phyloP scores from a whole-genome alignment of 2,888 invertebrate genomes.

The Girardia tigrina region DNA sequence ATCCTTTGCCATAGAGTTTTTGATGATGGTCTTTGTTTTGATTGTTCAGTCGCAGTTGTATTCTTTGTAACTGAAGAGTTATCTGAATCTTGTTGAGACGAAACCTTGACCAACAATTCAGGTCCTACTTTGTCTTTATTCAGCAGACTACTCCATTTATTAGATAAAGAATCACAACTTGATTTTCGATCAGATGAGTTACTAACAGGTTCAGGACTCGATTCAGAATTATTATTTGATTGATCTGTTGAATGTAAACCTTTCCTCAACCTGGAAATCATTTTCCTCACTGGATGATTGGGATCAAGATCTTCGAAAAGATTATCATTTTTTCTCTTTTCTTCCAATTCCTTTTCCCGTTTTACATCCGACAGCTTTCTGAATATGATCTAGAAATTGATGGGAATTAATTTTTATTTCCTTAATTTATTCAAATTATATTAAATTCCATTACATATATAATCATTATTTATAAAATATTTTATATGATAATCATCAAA shows the following conservation, averaged over 20 bases:
- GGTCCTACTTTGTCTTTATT: neutral
- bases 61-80: slow-evolving; percentile 6
- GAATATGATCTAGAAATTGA: slow-evolving; percentile 28
- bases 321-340: neutral
- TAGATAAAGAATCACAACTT: neutral
- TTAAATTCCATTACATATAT: too few species aligned
- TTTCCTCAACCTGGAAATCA: slow-evolving; percentile 25
- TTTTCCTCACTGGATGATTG: slow-evolving; percentile 24
- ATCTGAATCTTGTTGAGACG: neutral
- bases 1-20: neutral
- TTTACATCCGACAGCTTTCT: slow-evolving; percentile 21
- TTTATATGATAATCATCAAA: too few species aligned
- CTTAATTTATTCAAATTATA: too few species aligned
- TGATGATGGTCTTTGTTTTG: slow-evolving; percentile 1
- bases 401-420: too few species aligned
- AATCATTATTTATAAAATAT: too few species aligned
- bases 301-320: slow-evolving; percentile 18
- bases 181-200: neutral
- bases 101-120: neutral
- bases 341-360: slow-evolving; percentile 21
- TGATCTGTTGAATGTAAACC: slow-evolving; percentile 7
- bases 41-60: neutral
- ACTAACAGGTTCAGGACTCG: neutral
- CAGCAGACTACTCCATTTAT: neutral
- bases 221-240: neutral